Percentiles rank a stretch among this genome's conserved stretches.
Conservation (phyloP, 2,113 vertebrate species). For the Phalacrocorax aristotelis region DNA sequence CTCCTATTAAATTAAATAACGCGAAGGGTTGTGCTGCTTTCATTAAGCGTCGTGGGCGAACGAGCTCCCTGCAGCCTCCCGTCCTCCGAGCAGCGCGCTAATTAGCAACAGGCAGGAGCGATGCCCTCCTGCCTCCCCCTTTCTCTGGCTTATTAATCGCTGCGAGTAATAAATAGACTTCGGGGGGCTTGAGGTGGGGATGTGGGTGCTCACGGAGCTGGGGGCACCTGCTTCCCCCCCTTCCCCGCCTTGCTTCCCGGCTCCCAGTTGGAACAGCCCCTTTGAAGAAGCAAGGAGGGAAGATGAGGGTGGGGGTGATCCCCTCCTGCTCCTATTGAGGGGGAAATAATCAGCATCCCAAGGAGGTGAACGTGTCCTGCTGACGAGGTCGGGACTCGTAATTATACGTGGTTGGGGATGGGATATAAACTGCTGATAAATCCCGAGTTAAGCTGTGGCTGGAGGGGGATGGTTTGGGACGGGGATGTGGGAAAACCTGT, state of each 20-base stretch:
- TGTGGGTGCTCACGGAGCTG: background rate
- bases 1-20: constrained; percentile 26
- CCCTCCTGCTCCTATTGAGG: background rate
- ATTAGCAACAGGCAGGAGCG: constrained; percentile 43
- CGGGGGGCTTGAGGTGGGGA: background rate
- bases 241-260: too few species aligned
- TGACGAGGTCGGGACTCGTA: background rate
- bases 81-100: background rate
- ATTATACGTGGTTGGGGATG: background rate
- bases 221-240: background rate
- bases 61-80: background rate
- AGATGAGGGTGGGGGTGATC: background rate
- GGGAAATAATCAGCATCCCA: background rate
- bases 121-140: background rate
- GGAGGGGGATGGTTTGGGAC: background rate
- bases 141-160: background rate
- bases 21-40: background rate
- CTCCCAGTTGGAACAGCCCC: background rate
- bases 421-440: fast-evolving
- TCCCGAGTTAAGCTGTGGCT: fast-evolving
- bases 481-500: background rate
- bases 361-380: background rate
- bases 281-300: background rate
- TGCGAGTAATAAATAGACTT: background rate
- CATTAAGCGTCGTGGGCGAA: constrained; percentile 8